These are phyloP conservation scores for Hoplodrina ambigua DNA, from an alignment of 2,888 invertebrate species.

Conservation along the genomic window DNA sequence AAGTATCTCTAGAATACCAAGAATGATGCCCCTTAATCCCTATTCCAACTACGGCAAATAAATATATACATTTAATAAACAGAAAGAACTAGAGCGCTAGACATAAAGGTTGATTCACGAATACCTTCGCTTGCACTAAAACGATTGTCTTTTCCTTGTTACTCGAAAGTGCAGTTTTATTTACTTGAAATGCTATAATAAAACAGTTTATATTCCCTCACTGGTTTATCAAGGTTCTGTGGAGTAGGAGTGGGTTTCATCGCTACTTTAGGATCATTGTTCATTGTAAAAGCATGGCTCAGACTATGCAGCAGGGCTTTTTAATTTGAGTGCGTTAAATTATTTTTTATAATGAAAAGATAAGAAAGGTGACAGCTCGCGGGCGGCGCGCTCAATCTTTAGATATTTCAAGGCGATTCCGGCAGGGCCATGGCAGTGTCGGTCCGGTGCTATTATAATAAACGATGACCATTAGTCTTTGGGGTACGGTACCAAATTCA, in stretches of 20 bases:
- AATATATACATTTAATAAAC: neutral
- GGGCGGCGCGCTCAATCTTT: no score
- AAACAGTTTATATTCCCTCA: neutral
- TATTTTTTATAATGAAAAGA: no score
- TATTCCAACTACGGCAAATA: neutral
- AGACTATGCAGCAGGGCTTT: no score
- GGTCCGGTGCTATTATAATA: no score
- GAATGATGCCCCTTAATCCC: neutral
- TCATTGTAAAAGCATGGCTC: no score
- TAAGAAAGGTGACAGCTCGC: no score
- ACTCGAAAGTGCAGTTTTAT: conserved; percentile 10
- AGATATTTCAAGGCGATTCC: no score
- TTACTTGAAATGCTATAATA: neutral
- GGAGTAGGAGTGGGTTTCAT: neutral
- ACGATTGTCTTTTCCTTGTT: conserved; percentile 8
- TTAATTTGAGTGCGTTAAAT: no score
- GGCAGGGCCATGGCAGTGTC: no score
- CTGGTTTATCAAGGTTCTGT: neutral
- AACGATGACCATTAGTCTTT: neutral
- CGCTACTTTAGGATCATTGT: no score
- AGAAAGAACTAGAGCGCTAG: neutral
- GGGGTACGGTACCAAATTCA: neutral
- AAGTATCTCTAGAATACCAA: neutral
- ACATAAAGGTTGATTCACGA: conserved; percentile 1
- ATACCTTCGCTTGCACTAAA: neutral